Evolutionary conservation across 1,140 invertebrate genomes (phyloP).

Genomic region (Lasioglossum albipes): DNA sequence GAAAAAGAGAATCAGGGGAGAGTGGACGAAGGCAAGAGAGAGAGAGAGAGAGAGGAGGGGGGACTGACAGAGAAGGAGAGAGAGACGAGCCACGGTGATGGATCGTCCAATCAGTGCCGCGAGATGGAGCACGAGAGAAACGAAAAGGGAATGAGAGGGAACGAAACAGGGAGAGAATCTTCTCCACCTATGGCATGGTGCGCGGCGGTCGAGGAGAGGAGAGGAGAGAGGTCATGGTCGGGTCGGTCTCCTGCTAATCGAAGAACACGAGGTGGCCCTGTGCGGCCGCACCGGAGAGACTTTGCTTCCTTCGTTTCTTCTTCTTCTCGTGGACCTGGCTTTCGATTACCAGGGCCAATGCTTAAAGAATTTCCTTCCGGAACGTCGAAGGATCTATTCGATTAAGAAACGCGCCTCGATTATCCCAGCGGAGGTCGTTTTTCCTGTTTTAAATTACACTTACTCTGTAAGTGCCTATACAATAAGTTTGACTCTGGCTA

Average conservation of each 20-base stretch:
- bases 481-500: no score
- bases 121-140: slow-evolving; percentile 78
- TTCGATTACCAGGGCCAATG: neutral
- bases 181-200: slow-evolving; percentile 72
- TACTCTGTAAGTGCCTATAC: no score
- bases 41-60: slow-evolving; percentile 40
- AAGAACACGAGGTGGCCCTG: slow-evolving; percentile 75
- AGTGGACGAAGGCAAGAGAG: slow-evolving; percentile 45
- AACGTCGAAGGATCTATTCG: neutral
- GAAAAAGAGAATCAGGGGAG: slow-evolving; percentile 27
- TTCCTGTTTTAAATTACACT: no score
- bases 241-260: slow-evolving; percentile 80
- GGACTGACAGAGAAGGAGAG: slow-evolving; percentile 47
- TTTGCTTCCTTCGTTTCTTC: slow-evolving; percentile 32
- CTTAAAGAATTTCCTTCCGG: neutral
- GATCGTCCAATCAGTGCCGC: slow-evolving; percentile 82
- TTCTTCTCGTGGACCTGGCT: neutral
- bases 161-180: slow-evolving; percentile 56
- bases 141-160: slow-evolving; percentile 52
- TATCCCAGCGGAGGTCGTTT: no score
- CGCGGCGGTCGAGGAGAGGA: slow-evolving; percentile 59
- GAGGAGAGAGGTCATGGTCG: slow-evolving; percentile 78
- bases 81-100: slow-evolving; percentile 76
- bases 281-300: slow-evolving; percentile 51
- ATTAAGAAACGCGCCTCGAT: neutral